A percentile compares a stretch with the other conserved stretches of the same genome.
Conservation (phyloP, 2,797 vertebrate species). For the Acrocephalus scirpaceus region DNA sequence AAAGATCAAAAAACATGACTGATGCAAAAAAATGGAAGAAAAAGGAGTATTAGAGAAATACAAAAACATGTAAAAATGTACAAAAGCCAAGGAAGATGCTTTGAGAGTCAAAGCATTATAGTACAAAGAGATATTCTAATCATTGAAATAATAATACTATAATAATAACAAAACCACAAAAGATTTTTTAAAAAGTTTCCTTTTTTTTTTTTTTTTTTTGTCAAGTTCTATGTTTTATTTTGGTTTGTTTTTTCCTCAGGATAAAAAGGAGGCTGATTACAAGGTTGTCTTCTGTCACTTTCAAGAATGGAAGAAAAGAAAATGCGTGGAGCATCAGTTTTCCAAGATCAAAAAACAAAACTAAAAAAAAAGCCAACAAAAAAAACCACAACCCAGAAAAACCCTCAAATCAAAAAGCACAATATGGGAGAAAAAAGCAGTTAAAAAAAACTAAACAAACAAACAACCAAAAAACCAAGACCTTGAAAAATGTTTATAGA, state of each 20-base stretch:
- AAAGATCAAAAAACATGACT: slow-evolving; percentile 98
- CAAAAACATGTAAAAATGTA: slow-evolving; percentile 92
- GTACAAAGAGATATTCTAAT: slow-evolving; percentile 87
- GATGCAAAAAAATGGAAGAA: slow-evolving; percentile 97
- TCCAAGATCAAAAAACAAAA: slow-evolving; percentile 53
- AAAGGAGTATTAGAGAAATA: slow-evolving; percentile 94
- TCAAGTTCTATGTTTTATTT: slow-evolving; percentile 35
- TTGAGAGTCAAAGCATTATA: slow-evolving; percentile 92
- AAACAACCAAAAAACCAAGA: background rate
- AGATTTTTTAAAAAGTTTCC: background rate
- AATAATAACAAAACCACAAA: slow-evolving; percentile 66
- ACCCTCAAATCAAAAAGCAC: background rate
- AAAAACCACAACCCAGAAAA: background rate
- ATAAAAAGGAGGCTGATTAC: slow-evolving; percentile 81
- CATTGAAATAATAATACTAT: slow-evolving; percentile 76
- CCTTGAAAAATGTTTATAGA: slow-evolving; percentile 16
- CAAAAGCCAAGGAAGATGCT: slow-evolving; percentile 96
- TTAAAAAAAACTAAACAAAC: background rate
- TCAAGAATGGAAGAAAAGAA: slow-evolving; percentile 75
- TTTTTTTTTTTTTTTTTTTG: slow-evolving; percentile 45
- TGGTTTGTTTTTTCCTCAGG: slow-evolving; percentile 1
- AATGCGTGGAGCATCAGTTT: slow-evolving; percentile 77
- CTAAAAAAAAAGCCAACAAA: background rate
- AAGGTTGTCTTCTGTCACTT: slow-evolving; percentile 74
- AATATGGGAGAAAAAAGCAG: slow-evolving; percentile 3